Base-by-base conservation (phyloP, 2,888 invertebrate genomes). In the Xanthorhoe spadicearia region DNA sequence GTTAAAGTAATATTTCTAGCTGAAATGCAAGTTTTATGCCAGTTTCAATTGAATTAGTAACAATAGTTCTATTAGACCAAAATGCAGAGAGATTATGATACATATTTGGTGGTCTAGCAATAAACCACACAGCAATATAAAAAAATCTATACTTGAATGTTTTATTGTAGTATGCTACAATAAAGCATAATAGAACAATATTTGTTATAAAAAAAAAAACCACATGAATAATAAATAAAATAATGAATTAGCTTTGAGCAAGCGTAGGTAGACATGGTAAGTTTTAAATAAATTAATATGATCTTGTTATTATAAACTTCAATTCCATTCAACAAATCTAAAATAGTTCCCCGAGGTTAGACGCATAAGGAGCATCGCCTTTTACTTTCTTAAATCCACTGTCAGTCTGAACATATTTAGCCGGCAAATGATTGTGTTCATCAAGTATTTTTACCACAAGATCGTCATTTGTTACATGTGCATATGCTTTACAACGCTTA, bases 401-500 rank as follows among this genome's bases (percentile, higher is more conserved):
- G 6, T 32, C 10, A n/a, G 56, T 54, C 0, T 35, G n/a, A 18
- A 43, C 15, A 57, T 65, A 65, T 32, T 48, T 48, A 28, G 19
- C 35, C 13, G 62, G 66, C 13, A 13, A 13, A 32, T 66, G 66
- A 35, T 46, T 66, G 23, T 63, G 62, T 17, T 35, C 28, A 19
- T 63, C 32, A 0, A 13, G 17, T 10, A 19, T 6, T 48, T 53
- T 63, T 0, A 56, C 10, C 8, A 67, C 38, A 18, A 61, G 10
- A 28, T 18, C 60, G 23, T 46, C 23, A 18, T 53, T 9, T 2
- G 38, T 18, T 8, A 67, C 57, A n/a, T 67, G 60, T 4, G 57
- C 63, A 38, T 17, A 52, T 0, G 67, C 67, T 17, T 59, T 61
- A 49, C 70, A 70, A 9, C 52, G 19, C 5, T 15, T 59, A 0